Evolutionary conservation across 2,888 invertebrate species (phyloP).

Genomic region (Thymelicus sylvestris): DNA sequence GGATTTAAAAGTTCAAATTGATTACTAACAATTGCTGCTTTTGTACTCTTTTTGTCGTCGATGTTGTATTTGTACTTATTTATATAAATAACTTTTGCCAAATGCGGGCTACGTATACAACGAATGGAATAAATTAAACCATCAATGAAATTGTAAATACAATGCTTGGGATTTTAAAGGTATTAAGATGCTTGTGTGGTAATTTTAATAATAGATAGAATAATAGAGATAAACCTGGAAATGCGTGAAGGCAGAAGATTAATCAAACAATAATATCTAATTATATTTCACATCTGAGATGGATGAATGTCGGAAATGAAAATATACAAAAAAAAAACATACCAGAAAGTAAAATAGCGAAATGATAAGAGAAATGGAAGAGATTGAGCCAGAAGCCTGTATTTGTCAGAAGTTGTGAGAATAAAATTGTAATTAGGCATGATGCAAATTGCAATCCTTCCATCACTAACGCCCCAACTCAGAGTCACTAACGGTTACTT

Average conservation of each 20-base stretch:
- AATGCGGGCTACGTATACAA: constrained; percentile 81
- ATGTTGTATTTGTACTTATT: constrained; percentile 34
- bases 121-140: constrained; percentile 56
- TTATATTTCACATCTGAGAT: not conserved
- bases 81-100: constrained; percentile 70
- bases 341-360: not conserved
- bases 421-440: constrained; percentile 15
- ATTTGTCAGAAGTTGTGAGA: constrained; percentile 74
- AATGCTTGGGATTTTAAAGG: constrained; percentile 16
- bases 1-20: constrained; percentile 4
- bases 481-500: too few relatives aligned
- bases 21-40: constrained; percentile 1
- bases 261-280: not conserved
- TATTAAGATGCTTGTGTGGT: constrained; percentile 19
- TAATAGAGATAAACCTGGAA: constrained; percentile 4
- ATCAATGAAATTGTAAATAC: constrained; percentile 22
- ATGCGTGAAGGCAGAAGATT: not conserved
- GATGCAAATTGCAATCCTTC: constrained; percentile 35
- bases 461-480: constrained; percentile 42
- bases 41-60: constrained; percentile 36
- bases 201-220: too few relatives aligned
- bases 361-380: not conserved
- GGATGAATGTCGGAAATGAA: too few relatives aligned
- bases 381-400: constrained; percentile 58
- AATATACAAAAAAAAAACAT: not conserved